phyloP scores from a whole-genome alignment of 1,140 invertebrate species.

The Hestina assimilis region DNA sequence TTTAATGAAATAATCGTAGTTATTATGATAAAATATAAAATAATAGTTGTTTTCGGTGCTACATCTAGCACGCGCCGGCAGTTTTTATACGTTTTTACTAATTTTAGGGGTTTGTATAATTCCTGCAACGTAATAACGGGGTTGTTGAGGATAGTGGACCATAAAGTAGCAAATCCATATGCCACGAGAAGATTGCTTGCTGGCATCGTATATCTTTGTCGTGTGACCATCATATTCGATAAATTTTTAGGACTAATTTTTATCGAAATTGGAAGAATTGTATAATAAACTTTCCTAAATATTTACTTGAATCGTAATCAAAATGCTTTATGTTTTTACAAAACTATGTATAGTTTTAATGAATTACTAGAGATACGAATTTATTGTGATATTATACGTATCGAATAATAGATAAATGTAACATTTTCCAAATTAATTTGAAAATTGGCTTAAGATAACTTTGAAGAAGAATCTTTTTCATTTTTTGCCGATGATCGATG shows the following conservation, averaged over 20 bases:
- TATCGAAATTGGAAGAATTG: too few relatives aligned
- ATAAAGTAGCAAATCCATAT: conserved; percentile 50
- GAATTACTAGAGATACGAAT: too few relatives aligned
- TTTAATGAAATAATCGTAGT: conserved; percentile 1
- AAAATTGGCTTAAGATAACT: too few relatives aligned
- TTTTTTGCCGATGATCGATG: too few relatives aligned
- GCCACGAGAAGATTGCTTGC: conserved; percentile 37
- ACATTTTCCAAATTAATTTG: too few relatives aligned
- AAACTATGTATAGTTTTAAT: too few relatives aligned
- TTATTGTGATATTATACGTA: too few relatives aligned
- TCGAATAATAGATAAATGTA: too few relatives aligned
- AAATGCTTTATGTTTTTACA: too few relatives aligned
- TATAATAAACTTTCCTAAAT: too few relatives aligned
- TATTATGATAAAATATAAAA: background rate
- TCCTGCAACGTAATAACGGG: conserved; percentile 30
- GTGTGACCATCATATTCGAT: conserved; percentile 24
- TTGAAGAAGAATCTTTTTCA: too few relatives aligned
- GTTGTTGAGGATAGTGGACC: conserved; percentile 25
- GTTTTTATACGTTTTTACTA: conserved; percentile 27
- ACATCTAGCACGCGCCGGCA: conserved; percentile 31
- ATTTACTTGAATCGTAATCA: too few relatives aligned
- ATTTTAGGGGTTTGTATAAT: conserved; percentile 22
- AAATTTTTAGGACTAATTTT: background rate
- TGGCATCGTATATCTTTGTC: conserved; percentile 24
- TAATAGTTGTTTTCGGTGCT: conserved; percentile 11